These are phyloP conservation scores for Tichodroma muraria DNA, from an alignment of 2,113 vertebrate species.

Conservation along the genomic window DNA sequence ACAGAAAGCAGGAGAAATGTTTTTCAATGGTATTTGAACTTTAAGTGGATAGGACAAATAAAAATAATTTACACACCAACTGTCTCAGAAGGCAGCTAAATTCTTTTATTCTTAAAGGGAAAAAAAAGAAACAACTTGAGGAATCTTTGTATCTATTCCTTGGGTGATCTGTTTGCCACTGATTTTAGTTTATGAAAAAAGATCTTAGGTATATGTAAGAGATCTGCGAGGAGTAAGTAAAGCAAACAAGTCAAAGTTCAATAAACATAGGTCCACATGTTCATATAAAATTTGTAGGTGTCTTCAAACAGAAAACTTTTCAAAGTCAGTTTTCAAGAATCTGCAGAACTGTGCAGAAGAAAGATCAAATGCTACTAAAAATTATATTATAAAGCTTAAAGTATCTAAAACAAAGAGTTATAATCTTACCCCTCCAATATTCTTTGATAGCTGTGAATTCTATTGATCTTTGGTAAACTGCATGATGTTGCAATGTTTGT, in stretches of 20 bases:
- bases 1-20: neutral
- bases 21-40: neutral
- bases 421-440: neutral
- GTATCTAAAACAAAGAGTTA: conserved; percentile 8
- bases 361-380: conserved; percentile 11
- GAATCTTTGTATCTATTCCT: neutral
- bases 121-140: neutral
- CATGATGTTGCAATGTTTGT: neutral
- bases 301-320: neutral
- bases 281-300: neutral
- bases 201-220: neutral
- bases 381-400: conserved; percentile 6
- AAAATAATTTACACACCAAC: neutral
- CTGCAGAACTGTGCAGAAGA: neutral
- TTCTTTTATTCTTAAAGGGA: neutral
- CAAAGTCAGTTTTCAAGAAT: conserved; percentile 2
- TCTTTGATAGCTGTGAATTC: neutral
- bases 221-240: neutral
- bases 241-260: neutral
- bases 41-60: neutral
- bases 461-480: conserved; percentile 42
- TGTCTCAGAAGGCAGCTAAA: neutral
- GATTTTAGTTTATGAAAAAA: neutral
- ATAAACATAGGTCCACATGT: neutral
- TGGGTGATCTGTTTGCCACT: neutral